Percentiles rank a stretch among this genome's conserved stretches.
Evolutionary conservation across 2,888 invertebrate species (phyloP).

Genomic region (Bellardia bayeri): DNA sequence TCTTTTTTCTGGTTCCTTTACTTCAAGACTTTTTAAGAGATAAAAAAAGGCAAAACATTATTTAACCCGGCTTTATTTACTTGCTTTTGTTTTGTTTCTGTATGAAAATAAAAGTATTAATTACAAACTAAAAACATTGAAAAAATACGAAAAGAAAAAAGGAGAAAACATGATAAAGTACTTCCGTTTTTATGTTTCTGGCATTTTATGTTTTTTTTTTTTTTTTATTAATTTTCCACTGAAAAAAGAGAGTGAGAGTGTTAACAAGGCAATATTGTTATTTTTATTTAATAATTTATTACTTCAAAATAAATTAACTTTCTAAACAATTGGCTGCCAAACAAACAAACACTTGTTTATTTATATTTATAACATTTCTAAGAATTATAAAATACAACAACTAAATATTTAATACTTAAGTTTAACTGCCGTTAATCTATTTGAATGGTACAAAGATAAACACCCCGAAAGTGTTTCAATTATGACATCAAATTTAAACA

Average conservation of each 20-base stretch:
- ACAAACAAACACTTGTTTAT: neutral
- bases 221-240: slow-evolving; percentile 35
- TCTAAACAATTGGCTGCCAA: slow-evolving; percentile 22
- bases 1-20: slow-evolving; percentile 38
- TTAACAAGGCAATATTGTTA: neutral
- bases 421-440: slow-evolving; percentile 4
- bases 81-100: slow-evolving; percentile 2
- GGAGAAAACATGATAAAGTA: slow-evolving; percentile 63
- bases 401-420: neutral
- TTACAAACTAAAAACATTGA: slow-evolving; percentile 54
- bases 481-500: slow-evolving; percentile 20
- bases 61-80: slow-evolving; percentile 57
- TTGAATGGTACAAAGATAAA: slow-evolving; percentile 5
- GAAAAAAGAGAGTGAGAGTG: slow-evolving; percentile 48
- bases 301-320: slow-evolving; percentile 44
- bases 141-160: slow-evolving; percentile 12
- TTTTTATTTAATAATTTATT: slow-evolving; percentile 46
- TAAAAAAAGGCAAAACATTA: slow-evolving; percentile 22
- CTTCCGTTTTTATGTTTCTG: slow-evolving; percentile 56
- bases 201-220: neutral
- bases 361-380: neutral
- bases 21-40: slow-evolving; percentile 25
- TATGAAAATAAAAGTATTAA: slow-evolving; percentile 48
- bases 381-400: slow-evolving; percentile 9
- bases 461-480: neutral